Base-by-base conservation (phyloP, 1,140 invertebrate genomes). In the Notospermus geniculatus region DNA sequence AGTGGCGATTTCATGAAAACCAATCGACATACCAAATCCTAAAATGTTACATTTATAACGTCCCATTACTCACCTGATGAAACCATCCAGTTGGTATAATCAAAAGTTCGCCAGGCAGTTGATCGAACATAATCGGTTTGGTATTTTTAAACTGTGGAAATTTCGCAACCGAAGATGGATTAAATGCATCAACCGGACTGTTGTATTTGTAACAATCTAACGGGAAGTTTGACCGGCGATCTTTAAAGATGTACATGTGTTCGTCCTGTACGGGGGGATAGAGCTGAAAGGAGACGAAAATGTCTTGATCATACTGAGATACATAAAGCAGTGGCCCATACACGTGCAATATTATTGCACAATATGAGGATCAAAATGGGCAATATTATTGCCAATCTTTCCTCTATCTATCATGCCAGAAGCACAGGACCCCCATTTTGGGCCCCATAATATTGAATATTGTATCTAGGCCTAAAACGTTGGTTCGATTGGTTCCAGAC, bases 1-100 rank as follows among this genome's bases (percentile, higher is more conserved):
- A n/a, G n/a, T n/a, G n/a, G n/a, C n/a, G n/a, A n/a, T n/a, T n/a
- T n/a, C n/a, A n/a, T n/a, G n/a, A n/a, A n/a, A n/a, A n/a, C n/a
- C n/a, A n/a, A n/a, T n/a, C n/a, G n/a, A n/a, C n/a, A n/a, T n/a
- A n/a, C n/a, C n/a, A n/a, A n/a, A n/a, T n/a, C n/a, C n/a, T n/a
- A n/a, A n/a, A n/a, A n/a, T n/a, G n/a, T n/a, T n/a, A n/a, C n/a
- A n/a, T n/a, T n/a, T n/a, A n/a, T n/a, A n/a, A n/a, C n/a, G n/a
- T n/a, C n/a, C n/a, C n/a, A n/a, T n/a, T n/a, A 36, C 32, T 15
- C 57, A 80, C 79, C 75, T 80, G 79, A 65, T 81, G 79, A 60
- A 70, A 79, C 79, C 79, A 81, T 13, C 79, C 79, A 29, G 76
- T 73, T 2, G 79, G 79, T 28, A 81, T 77, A 43, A 81, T 68